Conservation (phyloP, 2,113 vertebrate genomes). For the Onychostruthus taczanowskii region DNA sequence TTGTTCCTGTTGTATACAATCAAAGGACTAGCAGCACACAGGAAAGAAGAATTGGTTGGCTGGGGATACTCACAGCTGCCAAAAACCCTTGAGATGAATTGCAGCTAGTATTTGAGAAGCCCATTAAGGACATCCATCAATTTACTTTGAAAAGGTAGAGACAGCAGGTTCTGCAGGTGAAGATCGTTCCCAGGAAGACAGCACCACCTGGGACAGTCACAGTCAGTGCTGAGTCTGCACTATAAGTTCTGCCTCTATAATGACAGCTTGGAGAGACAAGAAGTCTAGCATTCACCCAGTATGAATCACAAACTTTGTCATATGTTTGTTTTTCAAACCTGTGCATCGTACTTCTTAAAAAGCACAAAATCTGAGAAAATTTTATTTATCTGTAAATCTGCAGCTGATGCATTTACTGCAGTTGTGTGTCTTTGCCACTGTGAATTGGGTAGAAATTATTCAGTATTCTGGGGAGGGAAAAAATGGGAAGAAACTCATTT, state of each 20-base stretch:
- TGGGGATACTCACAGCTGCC: neutral
- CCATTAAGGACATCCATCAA: neutral
- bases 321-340: neutral
- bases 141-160: neutral
- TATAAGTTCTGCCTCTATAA: neutral
- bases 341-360: neutral
- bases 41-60: neutral
- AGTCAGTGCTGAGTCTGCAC: neutral
- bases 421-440: neutral
- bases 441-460: neutral
- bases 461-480: neutral
- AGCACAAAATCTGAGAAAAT: neutral
- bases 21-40: neutral
- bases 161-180: neutral
- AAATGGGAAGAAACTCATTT: neutral
- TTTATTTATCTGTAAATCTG: neutral
- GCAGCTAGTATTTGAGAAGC: neutral
- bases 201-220: neutral
- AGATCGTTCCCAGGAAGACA: conserved; percentile 12
- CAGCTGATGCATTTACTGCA: neutral
- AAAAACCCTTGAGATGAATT: conserved; percentile 2
- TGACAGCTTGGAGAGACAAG: neutral
- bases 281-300: neutral
- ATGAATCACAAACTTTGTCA: neutral
- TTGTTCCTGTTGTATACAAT: neutral